Evolutionary conservation across 2,113 vertebrate genomes (phyloP), one percentile per base, ranked within the genome.

Genomic region (Gymnocephalus cernua): DNA sequence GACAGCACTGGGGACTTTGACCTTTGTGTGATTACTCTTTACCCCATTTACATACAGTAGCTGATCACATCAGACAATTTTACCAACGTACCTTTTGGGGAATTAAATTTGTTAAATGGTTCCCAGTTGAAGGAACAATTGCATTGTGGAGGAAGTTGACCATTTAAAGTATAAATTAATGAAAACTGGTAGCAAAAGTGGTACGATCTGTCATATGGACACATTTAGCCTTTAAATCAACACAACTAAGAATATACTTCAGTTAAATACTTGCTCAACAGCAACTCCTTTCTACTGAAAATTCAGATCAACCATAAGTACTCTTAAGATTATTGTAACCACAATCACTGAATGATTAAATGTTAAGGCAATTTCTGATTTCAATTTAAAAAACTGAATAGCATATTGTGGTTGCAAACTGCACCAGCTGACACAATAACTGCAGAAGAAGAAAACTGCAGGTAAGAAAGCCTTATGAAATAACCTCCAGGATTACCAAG

Each of bases 401-500:
- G 15, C 2, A 29, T 4, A 29, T 72, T 18, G 29, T 45, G 9
- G 35, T 1, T 47, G 12, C 32, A 29, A 14, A 10, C 13, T 44
- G 61, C n/a, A 13, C 23, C n/a, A 10, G 29, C 45, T 68, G 56
- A 38, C 16, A 18, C 47, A 53, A 18, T 25, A 13, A 41, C 32
- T 47, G 19, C 61, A 58, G 27, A n/a, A n/a, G 48, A 13, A 57
- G 21, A 61, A 73, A 71, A 45, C 35, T 50, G 73, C 44, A 15
- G 32, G 29, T 35, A 10, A 66, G 58, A 58, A 48, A 58, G 27
- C 48, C 53, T 63, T 11, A 11, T 75, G 0, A 70, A 35, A 66
- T 13, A 3, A 18, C 32, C 32, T 53, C 7, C 50, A 70, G 29
- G 38, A 21, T 18, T 2, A 59, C 12, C 15, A 50, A 19, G 48